These are phyloP conservation scores for Drosophila longiperda DNA, from an alignment of 2,888 invertebrate genomes.

Conservation along the genomic window DNA sequence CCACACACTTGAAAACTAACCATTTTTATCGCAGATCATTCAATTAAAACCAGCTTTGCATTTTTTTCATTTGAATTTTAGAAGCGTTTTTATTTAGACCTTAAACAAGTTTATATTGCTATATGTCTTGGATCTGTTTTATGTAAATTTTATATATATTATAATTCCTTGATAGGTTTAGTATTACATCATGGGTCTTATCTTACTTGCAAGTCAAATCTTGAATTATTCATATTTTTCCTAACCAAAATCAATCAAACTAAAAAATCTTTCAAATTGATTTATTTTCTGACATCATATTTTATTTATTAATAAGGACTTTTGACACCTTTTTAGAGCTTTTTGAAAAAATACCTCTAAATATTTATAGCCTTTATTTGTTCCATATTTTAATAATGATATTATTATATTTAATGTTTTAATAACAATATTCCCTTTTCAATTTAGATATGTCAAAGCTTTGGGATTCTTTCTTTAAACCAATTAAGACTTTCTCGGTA, in stretches of 20 bases:
- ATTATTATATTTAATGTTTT: background rate
- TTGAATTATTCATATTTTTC: too few species aligned
- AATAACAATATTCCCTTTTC: background rate
- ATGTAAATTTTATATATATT: too few species aligned
- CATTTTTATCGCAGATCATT: background rate
- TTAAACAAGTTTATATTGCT: background rate
- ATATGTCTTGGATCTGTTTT: background rate
- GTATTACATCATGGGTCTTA: too few species aligned
- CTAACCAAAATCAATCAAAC: too few species aligned
- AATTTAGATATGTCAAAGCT: background rate
- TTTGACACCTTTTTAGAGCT: background rate
- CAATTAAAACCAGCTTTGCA: background rate
- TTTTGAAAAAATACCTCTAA: background rate
- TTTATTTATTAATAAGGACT: background rate
- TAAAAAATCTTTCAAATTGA: too few species aligned
- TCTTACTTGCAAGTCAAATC: too few species aligned
- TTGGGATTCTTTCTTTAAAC: conserved; percentile 23
- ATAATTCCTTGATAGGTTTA: too few species aligned
- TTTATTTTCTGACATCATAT: background rate
- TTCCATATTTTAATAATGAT: too few species aligned
- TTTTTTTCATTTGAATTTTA: background rate
- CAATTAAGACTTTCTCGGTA: conserved; percentile 32
- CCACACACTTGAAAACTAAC: background rate
- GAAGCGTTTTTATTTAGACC: background rate
- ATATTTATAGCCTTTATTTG: background rate